Base-by-base conservation (phyloP, 2,797 vertebrate genomes). In the Myiotriccus ornatus region DNA sequence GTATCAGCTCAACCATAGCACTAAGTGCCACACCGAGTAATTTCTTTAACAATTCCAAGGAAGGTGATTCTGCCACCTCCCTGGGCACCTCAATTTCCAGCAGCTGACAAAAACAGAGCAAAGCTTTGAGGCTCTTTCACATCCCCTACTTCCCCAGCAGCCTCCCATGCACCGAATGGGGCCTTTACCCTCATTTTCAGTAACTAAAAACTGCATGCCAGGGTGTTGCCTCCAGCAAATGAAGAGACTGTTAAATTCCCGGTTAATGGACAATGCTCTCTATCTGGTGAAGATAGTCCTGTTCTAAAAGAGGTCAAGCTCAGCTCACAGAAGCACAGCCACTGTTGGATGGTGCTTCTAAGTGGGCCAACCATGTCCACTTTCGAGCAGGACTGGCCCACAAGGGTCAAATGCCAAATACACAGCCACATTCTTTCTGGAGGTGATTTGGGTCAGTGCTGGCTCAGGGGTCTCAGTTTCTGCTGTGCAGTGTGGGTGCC, bases 321-420 rank as follows among this genome's bases (percentile, higher is more conserved):
- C 7, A 3, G 25, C 32, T 46, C 46, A 37, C 16, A 46, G 46
- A 62, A 73, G 12, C 11, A 53, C 10, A 30, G 75, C 4, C 56
- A 57, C 5, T 5, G 14, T 17, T 9, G 0, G 2, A 2, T 56
- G 43, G 21, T 47, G 23, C 7, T 73, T 59, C 75, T 79, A n/a
- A 68, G n/a, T 2, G 5, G 34, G 13, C 7, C 3, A 9, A 1
- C 16, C 1, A 0, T 1, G 4, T 46, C 12, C 50, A 65, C 7
- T 22, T 67, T 14, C 1, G 21, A 39, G 30, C 37, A 69, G 50
- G 14, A 25, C 16, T 27, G 44, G n/a, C 22, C 63, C 74, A 35
- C 49, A 44, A 44, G 25, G 11, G 8, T n/a, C 43, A 27, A n/a
- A 18, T 3, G 28, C 17, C 25, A 41, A 27, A 37, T 2, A 15